A percentile compares a stretch with the other conserved stretches of the same genome.
These are phyloP conservation scores for Styela clava DNA, from an alignment of 23 tunicate genomes.

Conservation along the genomic window DNA sequence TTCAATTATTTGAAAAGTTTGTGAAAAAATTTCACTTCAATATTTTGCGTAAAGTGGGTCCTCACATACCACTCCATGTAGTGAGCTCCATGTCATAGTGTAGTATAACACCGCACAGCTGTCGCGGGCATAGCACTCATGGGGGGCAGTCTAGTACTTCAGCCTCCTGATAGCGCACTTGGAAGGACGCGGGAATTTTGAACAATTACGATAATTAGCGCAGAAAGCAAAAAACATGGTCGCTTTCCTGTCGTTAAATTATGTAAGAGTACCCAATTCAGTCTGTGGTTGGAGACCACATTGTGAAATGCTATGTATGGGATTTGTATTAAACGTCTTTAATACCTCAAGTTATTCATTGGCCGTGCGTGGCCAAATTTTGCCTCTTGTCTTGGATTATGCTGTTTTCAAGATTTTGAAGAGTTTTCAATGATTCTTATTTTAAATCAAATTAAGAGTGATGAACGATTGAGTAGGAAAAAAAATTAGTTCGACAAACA, in stretches of 20 bases:
- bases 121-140: slow-evolving; percentile 19
- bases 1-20: no score
- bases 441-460: background rate
- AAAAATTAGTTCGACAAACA: background rate
- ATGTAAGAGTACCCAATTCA: no score
- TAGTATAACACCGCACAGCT: slow-evolving; percentile 12
- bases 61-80: background rate
- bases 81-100: background rate
- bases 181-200: background rate
- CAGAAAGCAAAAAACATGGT: slow-evolving; percentile 10
- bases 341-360: no score
- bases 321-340: background rate
- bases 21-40: background rate
- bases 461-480: background rate
- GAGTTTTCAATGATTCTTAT: background rate
- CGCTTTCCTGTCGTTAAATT: slow-evolving; percentile 18
- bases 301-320: background rate
- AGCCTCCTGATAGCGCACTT: slow-evolving; percentile 3
- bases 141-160: background rate
- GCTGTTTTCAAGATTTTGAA: background rate
- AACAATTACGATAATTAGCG: slow-evolving; percentile 26
- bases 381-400: background rate
- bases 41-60: background rate
- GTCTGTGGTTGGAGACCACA: background rate
- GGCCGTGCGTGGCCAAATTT: background rate